Conservation (phyloP, 2,113 vertebrate species). For the Tragulus kanchil region DNA sequence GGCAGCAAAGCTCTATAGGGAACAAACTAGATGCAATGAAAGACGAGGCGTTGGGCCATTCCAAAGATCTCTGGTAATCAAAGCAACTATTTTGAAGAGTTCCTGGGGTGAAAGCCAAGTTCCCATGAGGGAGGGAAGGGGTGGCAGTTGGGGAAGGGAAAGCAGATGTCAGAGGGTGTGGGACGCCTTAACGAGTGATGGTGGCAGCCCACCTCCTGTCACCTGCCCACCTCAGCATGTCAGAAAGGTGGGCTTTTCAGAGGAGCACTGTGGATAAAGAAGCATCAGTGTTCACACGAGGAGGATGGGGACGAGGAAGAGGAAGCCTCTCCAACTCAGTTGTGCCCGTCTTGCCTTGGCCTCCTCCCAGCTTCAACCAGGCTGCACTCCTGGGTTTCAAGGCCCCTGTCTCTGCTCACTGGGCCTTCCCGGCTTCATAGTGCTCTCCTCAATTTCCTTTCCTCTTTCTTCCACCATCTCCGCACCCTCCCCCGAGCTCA, state of each 20-base stretch:
- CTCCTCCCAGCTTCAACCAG: rapidly evolving
- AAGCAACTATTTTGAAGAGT: not conserved
- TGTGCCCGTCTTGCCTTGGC: not conserved
- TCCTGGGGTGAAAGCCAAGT: not conserved
- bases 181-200: rapidly evolving
- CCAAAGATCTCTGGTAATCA: not conserved
- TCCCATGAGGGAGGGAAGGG: not conserved
- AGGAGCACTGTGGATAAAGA: not conserved
- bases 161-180: not conserved
- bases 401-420: rapidly evolving
- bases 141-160: not conserved
- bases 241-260: not conserved
- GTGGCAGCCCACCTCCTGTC: not conserved
- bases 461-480: not conserved
- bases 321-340: not conserved
- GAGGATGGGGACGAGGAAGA: not conserved
- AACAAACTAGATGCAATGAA: not conserved
- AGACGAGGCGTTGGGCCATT: not conserved
- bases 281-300: rapidly evolving
- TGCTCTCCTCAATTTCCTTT: not conserved
- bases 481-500: not conserved
- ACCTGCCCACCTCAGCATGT: not conserved
- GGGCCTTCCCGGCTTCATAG: not conserved
- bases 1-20: not conserved
- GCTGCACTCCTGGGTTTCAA: rapidly evolving